Evolutionary conservation across 1,140 invertebrate genomes (phyloP).

Genomic region (Macrocentrus cingulum): DNA sequence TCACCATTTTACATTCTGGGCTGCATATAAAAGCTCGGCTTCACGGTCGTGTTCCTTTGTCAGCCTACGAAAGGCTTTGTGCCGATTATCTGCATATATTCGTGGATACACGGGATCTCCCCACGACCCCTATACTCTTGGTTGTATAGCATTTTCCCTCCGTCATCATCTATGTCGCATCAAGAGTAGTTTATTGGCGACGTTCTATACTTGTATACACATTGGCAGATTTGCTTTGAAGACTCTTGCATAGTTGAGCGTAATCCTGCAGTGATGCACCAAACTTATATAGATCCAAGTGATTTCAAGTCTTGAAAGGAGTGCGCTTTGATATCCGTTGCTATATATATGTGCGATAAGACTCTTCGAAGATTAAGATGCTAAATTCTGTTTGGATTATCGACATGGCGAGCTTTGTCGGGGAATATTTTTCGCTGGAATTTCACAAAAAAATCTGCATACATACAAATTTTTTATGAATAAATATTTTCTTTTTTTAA

Average conservation of each 20-base stretch:
- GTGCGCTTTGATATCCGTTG: background rate
- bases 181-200: slow-evolving; percentile 33
- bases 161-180: slow-evolving; percentile 6
- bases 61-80: slow-evolving; percentile 51
- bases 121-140: slow-evolving; percentile 27
- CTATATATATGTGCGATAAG: background rate
- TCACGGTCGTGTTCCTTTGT: no score
- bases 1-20: no score
- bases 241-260: slow-evolving; percentile 37
- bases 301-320: slow-evolving; percentile 2
- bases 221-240: slow-evolving; percentile 37
- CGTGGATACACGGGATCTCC: slow-evolving; percentile 43
- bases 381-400: background rate
- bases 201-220: slow-evolving; percentile 31
- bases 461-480: no score
- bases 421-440: no score
- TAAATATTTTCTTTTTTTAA: no score
- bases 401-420: background rate
- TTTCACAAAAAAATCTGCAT: no score
- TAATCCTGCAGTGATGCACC: slow-evolving; percentile 30
- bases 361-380: background rate
- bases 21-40: no score
- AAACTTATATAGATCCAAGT: slow-evolving; percentile 6
- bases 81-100: slow-evolving; percentile 53
- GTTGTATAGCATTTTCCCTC: background rate